Evolutionary conservation across 2,888 invertebrate genomes (phyloP).

Genomic region (Drosophila suboccidentalis): DNA sequence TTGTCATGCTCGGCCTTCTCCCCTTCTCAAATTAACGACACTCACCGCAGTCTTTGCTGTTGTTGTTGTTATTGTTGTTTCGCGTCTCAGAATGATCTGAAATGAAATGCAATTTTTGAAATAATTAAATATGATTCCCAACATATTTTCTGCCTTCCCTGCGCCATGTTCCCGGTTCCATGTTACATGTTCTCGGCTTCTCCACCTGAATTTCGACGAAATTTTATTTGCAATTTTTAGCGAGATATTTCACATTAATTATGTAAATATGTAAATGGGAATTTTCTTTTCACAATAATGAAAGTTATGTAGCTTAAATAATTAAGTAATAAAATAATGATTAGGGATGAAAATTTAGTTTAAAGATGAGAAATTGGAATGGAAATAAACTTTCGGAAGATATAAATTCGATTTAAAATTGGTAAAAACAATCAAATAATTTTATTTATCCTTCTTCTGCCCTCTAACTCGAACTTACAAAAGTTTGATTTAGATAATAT

Average conservation of each 20-base stretch:
- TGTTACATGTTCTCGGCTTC: background rate
- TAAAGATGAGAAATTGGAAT: no score
- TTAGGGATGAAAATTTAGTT: background rate
- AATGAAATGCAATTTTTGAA: slow-evolving; percentile 71
- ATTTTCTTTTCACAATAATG: slow-evolving; percentile 6
- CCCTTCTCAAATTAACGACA: slow-evolving; percentile 69
- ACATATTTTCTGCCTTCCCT: slow-evolving; percentile 31
- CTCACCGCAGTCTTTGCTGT: slow-evolving; percentile 25
- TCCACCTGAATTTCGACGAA: slow-evolving; percentile 21
- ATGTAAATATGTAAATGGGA: slow-evolving; percentile 40
- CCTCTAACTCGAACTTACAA: background rate
- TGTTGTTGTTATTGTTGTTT: background rate
- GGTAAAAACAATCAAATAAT: background rate
- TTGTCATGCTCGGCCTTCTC: slow-evolving; percentile 60
- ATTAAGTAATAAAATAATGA: background rate
- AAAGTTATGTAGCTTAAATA: background rate
- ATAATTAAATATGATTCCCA: slow-evolving; percentile 73
- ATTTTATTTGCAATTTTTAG: slow-evolving; percentile 52
- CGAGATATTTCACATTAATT: slow-evolving; percentile 26
- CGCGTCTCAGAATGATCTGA: slow-evolving; percentile 48
- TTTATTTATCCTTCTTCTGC: background rate
- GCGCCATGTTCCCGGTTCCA: slow-evolving; percentile 20
- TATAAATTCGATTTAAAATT: background rate
- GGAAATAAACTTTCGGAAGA: background rate
- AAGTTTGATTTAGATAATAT: background rate